Evolutionary conservation across 2,797 vertebrate genomes (phyloP), one percentile per base, ranked within the genome.

Genomic region (Chelon labrosus): DNA sequence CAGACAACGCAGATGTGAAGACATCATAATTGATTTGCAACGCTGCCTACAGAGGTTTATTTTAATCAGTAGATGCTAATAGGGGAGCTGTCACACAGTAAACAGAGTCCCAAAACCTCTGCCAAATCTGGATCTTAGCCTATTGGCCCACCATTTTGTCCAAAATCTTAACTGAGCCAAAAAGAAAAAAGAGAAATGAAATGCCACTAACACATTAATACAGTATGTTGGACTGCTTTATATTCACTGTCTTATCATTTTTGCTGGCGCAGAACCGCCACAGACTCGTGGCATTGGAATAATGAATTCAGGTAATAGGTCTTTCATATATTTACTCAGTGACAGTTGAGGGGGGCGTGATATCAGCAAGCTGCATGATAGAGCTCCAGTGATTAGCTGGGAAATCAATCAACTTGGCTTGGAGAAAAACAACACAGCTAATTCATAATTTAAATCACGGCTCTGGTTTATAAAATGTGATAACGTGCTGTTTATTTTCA

Each of bases 11-110:
- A 51, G 14, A 1, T 49, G 47, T 2, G 1, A 51, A 27, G 10
- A 14, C 49, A 60, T 47, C 42, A 13, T 65, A 20, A 47, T 8
- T 19, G 58, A 69, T 69, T 44, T 64, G 53, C 19, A 61, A 19
- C 47, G n/a, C 55, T 37, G 44, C 77, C 60, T 22, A 54, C 59
- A 38, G 20, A 31, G 27, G 13, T 39, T 57, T 22, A 16, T 38
- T 66, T 11, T 14, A 25, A 71, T 76, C 49, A 41, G 53, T 8
- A 57, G 16, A 19, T 50, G 27, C 42, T 49, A 70, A 76, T 41
- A 47, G 25, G 49, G 70, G 17, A 6, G 2, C 12, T 56, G 62
- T 73, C 75, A 77, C 73, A 10, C 59, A 46, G n/a, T 49, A 64
- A 84, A 70, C 41, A 53, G 10, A 11, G 14, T 41, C 13, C 37